Base-by-base conservation (phyloP, 2,113 vertebrate genomes). In the Sinocyclocheilus anophthalmus region DNA sequence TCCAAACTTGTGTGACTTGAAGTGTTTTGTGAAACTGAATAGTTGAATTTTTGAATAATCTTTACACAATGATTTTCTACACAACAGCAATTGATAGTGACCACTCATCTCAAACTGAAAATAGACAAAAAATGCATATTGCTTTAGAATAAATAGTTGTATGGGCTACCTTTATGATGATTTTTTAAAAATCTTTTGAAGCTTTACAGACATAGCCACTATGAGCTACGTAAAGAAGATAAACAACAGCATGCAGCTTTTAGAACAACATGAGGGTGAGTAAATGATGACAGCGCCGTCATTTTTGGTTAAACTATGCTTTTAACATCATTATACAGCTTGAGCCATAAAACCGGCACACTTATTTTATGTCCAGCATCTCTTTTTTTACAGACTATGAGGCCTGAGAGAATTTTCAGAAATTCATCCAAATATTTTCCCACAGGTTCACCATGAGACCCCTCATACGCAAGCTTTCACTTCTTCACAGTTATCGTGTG, bases 261-360 rank as follows among this genome's bases (percentile, higher is more conserved):
- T 18, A 18, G 53, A 55, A 55, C 16, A 3, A 33, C 26, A 69
- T 10, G 7, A 37, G 67, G 65, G 30, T 69, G 30, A 69, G 0
- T 1, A 13, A 42, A 45, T 45, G 0, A 73, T 42, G 70, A 45
- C 70, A n/a, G 20, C 45, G 0, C 8, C 4, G 3, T 70, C 39
- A 13, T 72, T 42, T 20, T 22, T 72, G 9, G 9, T 30, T 72
- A 12, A 45, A 2, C 10, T 5, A n/a, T 45, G 16, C 20, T 37
- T 18, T 69, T 2, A 73, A 42, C 22, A 63, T 1, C 2, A 26
- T 67, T 67, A 81, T 7, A 69, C 39, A 13, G 9, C 16, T 20
- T 20, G n/a, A 81, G 79, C 79, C 79, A 81, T 81, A 81, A 81
- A 67, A 81, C 79, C 67, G 79, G 79, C 79, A 67, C 37, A 80